phyloP scores from a whole-genome alignment of 2,888 invertebrate genomes.

The Embidobia sp. region DNA sequence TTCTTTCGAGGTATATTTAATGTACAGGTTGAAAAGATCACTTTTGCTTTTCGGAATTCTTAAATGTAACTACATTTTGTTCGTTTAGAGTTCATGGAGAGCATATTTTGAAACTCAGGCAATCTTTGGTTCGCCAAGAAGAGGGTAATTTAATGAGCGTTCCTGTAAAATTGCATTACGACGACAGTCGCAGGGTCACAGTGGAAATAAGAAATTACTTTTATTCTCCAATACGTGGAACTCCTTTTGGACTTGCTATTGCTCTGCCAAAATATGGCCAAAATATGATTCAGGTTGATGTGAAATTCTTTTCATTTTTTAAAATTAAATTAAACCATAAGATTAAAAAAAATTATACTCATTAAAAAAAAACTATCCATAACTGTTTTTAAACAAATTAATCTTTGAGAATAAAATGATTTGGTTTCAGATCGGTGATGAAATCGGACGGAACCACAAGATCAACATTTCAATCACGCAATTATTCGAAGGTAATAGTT shows the following conservation, averaged over 20 bases:
- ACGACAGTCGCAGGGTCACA: constrained; percentile 91
- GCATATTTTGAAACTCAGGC: constrained; percentile 83
- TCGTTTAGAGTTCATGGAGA: constrained; percentile 73
- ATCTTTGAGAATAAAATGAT: too few relatives aligned
- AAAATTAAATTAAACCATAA: too few relatives aligned
- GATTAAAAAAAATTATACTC: too few relatives aligned
- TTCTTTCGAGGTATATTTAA: too few relatives aligned
- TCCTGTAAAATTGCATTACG: constrained; percentile 91
- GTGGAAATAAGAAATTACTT: constrained; percentile 92
- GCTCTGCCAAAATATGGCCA: constrained; percentile 92
- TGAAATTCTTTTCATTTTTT: background rate
- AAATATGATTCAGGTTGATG: constrained; percentile 84
- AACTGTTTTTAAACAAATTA: too few relatives aligned
- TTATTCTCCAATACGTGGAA: constrained; percentile 90
- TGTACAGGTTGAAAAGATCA: too few relatives aligned
- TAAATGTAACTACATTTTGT: too few relatives aligned
- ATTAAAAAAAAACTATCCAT: too few relatives aligned
- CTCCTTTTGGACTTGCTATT: constrained; percentile 93
- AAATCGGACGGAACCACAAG: constrained; percentile 86
- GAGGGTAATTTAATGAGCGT: constrained; percentile 86
- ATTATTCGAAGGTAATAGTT: constrained; percentile 88
- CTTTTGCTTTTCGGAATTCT: too few relatives aligned
- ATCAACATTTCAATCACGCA: constrained; percentile 87
- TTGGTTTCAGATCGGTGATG: constrained; percentile 88
- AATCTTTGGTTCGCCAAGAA: constrained; percentile 87